These are phyloP conservation scores for Volucella inflata DNA, from an alignment of 2,888 invertebrate genomes.

Conservation along the genomic window DNA sequence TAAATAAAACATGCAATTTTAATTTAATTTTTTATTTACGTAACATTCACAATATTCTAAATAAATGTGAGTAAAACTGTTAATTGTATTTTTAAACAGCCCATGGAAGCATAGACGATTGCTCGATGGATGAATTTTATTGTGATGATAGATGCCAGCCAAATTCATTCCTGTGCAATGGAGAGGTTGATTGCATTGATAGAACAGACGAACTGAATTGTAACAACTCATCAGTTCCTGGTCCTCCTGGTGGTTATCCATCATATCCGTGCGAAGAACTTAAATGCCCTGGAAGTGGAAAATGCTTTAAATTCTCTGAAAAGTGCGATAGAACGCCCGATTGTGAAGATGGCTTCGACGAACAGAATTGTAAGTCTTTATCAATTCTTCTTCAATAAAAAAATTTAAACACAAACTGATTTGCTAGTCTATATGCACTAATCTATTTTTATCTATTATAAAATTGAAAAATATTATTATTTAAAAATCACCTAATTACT, in stretches of 20 bases:
- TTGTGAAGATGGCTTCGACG: conserved; percentile 86
- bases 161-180: conserved; percentile 87
- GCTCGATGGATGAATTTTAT: conserved; percentile 84
- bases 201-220: conserved; percentile 86
- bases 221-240: conserved; percentile 13
- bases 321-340: conserved; percentile 85
- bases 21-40: neutral
- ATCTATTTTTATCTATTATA: too few species aligned
- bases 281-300: conserved; percentile 85
- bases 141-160: conserved; percentile 87
- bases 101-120: conserved; percentile 78
- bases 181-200: conserved; percentile 86
- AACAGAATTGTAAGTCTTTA: conserved; percentile 85
- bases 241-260: conserved; percentile 29
- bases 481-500: too few species aligned
- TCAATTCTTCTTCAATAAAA: too few species aligned
- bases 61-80: neutral
- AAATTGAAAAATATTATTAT: too few species aligned
- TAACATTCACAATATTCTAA: neutral
- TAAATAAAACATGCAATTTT: neutral
- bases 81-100: conserved; percentile 26
- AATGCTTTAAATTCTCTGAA: conserved; percentile 83
- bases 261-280: conserved; percentile 83
- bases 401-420: too few species aligned
- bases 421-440: too few species aligned